A percentile compares a stretch with the other conserved stretches of the same genome.
Evolutionary conservation across 1,140 invertebrate genomes (phyloP).

Genomic region (Drosophila lowei): DNA sequence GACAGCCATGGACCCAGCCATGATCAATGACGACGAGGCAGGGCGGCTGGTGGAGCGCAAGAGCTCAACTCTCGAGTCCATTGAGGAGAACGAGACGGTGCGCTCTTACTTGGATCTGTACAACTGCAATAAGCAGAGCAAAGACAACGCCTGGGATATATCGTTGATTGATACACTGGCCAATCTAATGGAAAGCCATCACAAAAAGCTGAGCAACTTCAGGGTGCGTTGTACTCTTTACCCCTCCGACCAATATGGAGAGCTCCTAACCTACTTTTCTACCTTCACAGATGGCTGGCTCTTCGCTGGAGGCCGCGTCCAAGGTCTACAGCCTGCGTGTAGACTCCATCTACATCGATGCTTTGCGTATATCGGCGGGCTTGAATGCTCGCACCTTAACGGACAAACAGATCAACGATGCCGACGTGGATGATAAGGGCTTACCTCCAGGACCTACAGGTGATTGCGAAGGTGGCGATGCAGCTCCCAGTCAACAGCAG

Average conservation of each 20-base stretch:
- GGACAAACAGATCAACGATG: too few relatives aligned
- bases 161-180: slow-evolving; percentile 90
- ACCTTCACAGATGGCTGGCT: slow-evolving; percentile 84
- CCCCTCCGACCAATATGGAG: too few relatives aligned
- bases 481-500: not conserved
- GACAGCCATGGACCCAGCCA: too few relatives aligned
- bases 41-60: slow-evolving; percentile 36
- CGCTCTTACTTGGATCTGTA: slow-evolving; percentile 74
- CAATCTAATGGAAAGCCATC: slow-evolving; percentile 86
- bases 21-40: too few relatives aligned
- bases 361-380: slow-evolving; percentile 87
- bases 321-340: slow-evolving; percentile 90
- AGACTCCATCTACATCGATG: slow-evolving; percentile 88
- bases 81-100: slow-evolving; percentile 76
- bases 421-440: too few relatives aligned
- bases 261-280: not conserved
- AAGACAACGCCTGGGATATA: slow-evolving; percentile 90
- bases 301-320: slow-evolving; percentile 89
- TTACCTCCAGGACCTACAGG: slow-evolving; percentile 18
- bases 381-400: slow-evolving; percentile 78
- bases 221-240: slow-evolving; percentile 83
- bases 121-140: slow-evolving; percentile 86
- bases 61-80: slow-evolving; percentile 39
- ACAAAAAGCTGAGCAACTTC: slow-evolving; percentile 86
- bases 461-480: slow-evolving; percentile 13